Conservation (phyloP, 2,113 vertebrate species). For the Chaetops frenatus region DNA sequence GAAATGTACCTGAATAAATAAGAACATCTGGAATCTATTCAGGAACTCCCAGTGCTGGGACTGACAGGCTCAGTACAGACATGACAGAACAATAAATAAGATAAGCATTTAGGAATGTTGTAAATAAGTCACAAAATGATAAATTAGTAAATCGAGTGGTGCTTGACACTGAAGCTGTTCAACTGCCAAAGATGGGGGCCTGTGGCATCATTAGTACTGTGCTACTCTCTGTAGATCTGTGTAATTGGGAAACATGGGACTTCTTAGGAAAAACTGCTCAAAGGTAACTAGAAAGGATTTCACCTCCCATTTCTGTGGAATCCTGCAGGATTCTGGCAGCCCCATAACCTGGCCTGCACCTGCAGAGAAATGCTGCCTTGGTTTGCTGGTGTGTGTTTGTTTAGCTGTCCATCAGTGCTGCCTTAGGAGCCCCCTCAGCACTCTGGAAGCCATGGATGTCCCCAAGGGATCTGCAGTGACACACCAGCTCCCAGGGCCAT, state of each 20-base stretch:
- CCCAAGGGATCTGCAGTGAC: neutral
- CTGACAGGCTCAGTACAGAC: neutral
- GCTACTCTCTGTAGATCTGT: neutral
- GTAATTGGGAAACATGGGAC: neutral
- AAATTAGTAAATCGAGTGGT: neutral
- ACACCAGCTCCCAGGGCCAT: neutral
- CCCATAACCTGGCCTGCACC: neutral
- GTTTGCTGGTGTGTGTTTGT: fast-evolving
- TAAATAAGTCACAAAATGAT: neutral
- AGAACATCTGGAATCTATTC: neutral
- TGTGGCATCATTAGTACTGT: neutral
- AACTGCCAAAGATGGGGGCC: neutral
- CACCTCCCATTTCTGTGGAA: neutral
- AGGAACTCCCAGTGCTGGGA: neutral
- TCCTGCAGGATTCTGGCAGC: neutral
- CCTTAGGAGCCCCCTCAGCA: neutral
- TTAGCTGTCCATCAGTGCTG: neutral
- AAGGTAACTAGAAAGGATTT: neutral
- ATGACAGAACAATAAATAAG: neutral
- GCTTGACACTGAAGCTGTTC: neutral
- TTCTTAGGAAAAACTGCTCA: neutral
- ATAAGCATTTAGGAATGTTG: neutral
- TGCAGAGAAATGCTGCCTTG: neutral
- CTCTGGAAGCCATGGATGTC: neutral
- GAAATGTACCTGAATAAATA: conserved; percentile 10